Conservation (phyloP, 2,113 vertebrate species). For the Parotia lawesii region DNA sequence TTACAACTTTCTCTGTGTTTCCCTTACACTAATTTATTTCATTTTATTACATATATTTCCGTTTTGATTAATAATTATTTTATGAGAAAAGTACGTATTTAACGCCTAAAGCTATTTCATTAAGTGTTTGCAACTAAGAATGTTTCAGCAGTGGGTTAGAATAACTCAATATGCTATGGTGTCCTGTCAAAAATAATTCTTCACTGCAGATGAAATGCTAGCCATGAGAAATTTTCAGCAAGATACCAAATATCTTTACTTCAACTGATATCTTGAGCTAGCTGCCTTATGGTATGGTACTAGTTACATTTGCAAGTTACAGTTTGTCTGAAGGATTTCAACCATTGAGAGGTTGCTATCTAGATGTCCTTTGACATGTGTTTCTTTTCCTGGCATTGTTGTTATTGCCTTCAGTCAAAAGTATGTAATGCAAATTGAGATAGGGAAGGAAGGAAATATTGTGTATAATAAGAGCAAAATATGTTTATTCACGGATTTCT, state of each 20-base stretch:
- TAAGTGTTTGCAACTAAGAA: neutral
- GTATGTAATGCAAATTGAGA: neutral
- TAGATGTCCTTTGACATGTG: neutral
- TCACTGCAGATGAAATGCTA: neutral
- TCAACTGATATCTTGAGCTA: neutral
- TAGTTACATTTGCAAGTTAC: neutral
- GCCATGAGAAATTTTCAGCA: neutral
- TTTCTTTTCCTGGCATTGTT: neutral
- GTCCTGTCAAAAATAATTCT: neutral
- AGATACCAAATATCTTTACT: neutral
- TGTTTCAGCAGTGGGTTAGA: neutral
- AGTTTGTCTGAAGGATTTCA: neutral
- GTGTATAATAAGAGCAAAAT: neutral
- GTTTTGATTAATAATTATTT: neutral
- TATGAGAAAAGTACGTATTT: neutral
- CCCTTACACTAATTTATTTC: neutral
- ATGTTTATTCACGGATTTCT: neutral
- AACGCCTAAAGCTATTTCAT: neutral
- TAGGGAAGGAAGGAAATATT: neutral
- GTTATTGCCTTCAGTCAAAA: conserved; percentile 6
- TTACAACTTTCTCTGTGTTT: neutral
- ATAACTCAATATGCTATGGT: neutral
- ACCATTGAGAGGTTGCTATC: neutral
- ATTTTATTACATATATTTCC: neutral
- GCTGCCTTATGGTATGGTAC: neutral